Conservation (phyloP, 1,140 invertebrate genomes). For the Meteorus sp. region DNA sequence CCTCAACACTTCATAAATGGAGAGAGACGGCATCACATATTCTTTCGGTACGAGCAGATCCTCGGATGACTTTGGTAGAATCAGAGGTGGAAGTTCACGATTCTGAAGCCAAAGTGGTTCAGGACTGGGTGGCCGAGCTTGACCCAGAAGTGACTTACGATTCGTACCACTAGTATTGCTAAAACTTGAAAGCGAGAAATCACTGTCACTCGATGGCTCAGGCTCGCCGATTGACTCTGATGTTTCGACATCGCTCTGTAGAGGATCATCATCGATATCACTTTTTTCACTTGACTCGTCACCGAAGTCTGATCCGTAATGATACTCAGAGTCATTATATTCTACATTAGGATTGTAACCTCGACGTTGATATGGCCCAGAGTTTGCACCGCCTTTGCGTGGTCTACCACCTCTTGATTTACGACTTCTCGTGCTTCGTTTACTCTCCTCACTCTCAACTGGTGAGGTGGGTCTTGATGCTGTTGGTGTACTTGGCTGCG, state of each 20-base stretch:
- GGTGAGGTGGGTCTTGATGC: constrained; percentile 76
- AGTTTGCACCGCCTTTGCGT: constrained; percentile 66
- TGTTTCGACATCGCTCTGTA: constrained; percentile 67
- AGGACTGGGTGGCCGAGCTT: constrained; percentile 74
- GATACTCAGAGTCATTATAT: constrained; percentile 82
- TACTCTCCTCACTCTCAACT: constrained; percentile 69
- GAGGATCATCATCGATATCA: constrained; percentile 71
- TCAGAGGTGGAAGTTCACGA: constrained; percentile 73
- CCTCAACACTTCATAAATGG: constrained; percentile 91
- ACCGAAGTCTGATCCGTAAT: constrained; percentile 87
- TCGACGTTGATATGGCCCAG: constrained; percentile 62
- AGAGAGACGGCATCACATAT: constrained; percentile 76
- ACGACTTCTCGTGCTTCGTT: constrained; percentile 65
- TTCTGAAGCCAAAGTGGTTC: constrained; percentile 86
- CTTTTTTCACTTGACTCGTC: constrained; percentile 82
- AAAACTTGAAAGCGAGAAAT: constrained; percentile 79
- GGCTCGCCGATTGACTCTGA: constrained; percentile 66
- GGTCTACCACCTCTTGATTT: constrained; percentile 53
- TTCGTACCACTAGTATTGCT: constrained; percentile 70
- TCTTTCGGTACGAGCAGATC: constrained; percentile 83
- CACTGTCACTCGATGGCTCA: constrained; percentile 77
- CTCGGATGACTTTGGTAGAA: constrained; percentile 85
- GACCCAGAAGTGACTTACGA: constrained; percentile 57
- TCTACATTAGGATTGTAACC: constrained; percentile 78
- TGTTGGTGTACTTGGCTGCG: constrained; percentile 74